Percentiles rank a stretch among this genome's conserved stretches.
phyloP scores from a whole-genome alignment of 2,113 vertebrate genomes.

The Anolis carolinensis region DNA sequence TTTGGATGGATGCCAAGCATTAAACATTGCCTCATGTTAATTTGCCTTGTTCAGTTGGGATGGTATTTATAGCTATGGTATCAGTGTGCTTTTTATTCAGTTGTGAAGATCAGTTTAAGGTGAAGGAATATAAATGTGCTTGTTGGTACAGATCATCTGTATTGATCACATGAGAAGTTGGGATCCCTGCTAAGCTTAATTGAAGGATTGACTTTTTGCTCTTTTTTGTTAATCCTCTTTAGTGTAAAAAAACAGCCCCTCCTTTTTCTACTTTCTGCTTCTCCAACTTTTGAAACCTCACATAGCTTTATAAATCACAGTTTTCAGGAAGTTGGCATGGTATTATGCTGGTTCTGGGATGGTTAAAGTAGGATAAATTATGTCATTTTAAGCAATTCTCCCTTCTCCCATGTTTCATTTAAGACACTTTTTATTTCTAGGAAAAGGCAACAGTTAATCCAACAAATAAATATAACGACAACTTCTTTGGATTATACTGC shows the following conservation, averaged over 20 bases:
- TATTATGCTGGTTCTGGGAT: neutral
- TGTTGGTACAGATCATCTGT: neutral
- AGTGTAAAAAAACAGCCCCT: neutral
- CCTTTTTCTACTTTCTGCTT: neutral
- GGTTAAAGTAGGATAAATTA: neutral
- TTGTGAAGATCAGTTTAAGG: neutral
- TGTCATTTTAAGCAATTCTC: neutral
- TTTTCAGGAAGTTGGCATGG: neutral
- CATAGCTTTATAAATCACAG: neutral
- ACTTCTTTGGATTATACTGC: slow-evolving; percentile 92
- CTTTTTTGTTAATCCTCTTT: neutral
- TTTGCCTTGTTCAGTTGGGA: neutral
- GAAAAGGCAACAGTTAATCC: slow-evolving; percentile 84
- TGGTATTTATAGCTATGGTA: neutral
- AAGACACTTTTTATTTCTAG: slow-evolving; percentile 70
- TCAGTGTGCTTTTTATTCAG: neutral
- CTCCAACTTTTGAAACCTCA: neutral
- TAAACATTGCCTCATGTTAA: neutral
- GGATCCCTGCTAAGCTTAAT: neutral
- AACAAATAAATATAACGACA: slow-evolving; percentile 91
- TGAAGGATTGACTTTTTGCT: neutral
- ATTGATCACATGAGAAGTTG: neutral
- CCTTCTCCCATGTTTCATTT: slow-evolving; percentile 25
- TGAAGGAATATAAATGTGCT: neutral
- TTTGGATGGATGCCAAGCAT: neutral